Evolutionary conservation across 2,888 invertebrate genomes (phyloP).

Genomic region (Xylota segnis): DNA sequence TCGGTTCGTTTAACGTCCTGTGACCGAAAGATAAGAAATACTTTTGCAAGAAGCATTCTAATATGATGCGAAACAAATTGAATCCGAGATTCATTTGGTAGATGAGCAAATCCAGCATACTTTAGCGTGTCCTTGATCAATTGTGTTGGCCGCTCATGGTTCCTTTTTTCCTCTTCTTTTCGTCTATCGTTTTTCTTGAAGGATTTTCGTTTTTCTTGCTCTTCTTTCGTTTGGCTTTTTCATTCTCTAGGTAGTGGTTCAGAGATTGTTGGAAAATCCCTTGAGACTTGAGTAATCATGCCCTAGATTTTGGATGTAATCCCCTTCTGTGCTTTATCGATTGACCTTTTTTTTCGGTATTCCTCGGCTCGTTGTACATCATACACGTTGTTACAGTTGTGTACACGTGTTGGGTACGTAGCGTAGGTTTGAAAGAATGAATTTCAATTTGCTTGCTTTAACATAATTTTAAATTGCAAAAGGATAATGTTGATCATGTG

Average conservation of each 20-base stretch:
- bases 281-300: conserved; percentile 62
- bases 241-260: conserved; percentile 9
- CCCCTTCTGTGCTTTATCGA: conserved; percentile 59
- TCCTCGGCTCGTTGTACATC: conserved; percentile 32
- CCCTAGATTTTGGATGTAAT: conserved; percentile 58
- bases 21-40: conserved; percentile 48
- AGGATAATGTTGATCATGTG: conserved; percentile 52
- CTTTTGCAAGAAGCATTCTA: conserved; percentile 31
- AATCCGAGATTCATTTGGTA: conserved; percentile 61
- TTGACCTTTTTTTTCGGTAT: conserved; percentile 57
- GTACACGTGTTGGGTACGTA: neutral
- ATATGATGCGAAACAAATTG: conserved; percentile 66
- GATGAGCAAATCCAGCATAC: conserved; percentile 53
- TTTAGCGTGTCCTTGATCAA: conserved; percentile 54
- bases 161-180: neutral
- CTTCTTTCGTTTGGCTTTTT: neutral
- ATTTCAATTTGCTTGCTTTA: conserved; percentile 37
- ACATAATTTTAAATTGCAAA: conserved; percentile 56
- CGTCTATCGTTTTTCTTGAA: neutral
- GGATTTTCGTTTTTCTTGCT: conserved; percentile 1
- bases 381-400: neutral
- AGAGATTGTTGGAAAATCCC: conserved; percentile 49
- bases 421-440: conserved; percentile 6
- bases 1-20: conserved; percentile 66
- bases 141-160: neutral